These are phyloP conservation scores for Drosophila borealis DNA, from an alignment of 2,888 invertebrate genomes.

Conservation along the genomic window DNA sequence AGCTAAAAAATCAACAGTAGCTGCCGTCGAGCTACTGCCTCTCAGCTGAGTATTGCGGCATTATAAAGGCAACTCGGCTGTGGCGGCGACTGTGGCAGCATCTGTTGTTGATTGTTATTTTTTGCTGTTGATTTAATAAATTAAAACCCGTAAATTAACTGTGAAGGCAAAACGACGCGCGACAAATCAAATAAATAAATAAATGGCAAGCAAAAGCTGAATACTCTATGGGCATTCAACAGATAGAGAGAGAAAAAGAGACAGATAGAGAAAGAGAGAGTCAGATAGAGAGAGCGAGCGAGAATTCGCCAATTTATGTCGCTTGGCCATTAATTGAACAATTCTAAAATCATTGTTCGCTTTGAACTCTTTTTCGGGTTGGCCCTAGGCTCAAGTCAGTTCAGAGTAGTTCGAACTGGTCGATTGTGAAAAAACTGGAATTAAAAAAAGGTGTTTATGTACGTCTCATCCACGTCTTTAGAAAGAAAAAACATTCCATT, in stretches of 20 bases:
- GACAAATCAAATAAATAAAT: conserved; percentile 75
- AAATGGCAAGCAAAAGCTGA: conserved; percentile 56
- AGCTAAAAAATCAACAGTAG: conserved; percentile 68
- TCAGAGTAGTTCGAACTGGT: conserved; percentile 22
- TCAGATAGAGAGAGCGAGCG: neutral
- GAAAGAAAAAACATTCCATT: no score
- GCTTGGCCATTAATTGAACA: conserved; percentile 45
- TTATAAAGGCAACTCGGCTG: conserved; percentile 37
- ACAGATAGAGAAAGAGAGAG: neutral
- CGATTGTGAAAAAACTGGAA: no score
- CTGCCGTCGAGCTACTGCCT: conserved; percentile 37
- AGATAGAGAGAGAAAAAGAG: conserved; percentile 8
- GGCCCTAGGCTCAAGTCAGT: conserved; percentile 20
- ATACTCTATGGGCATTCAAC: conserved; percentile 29
- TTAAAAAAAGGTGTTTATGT: no score
- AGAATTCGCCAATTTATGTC: conserved; percentile 47
- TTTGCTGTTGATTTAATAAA: conserved; percentile 73
- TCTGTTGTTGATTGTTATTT: conserved; percentile 66
- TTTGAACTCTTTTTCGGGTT: conserved; percentile 51
- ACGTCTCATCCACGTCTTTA: no score
- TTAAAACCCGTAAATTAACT: conserved; percentile 76
- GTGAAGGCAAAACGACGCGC: conserved; percentile 77
- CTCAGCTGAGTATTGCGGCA: conserved; percentile 33
- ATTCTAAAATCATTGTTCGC: conserved; percentile 44
- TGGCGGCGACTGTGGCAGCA: conserved; percentile 39